These are phyloP conservation scores for Euphonia xanthogaster DNA, from an alignment of 2,797 vertebrate species.

Conservation along the genomic window DNA sequence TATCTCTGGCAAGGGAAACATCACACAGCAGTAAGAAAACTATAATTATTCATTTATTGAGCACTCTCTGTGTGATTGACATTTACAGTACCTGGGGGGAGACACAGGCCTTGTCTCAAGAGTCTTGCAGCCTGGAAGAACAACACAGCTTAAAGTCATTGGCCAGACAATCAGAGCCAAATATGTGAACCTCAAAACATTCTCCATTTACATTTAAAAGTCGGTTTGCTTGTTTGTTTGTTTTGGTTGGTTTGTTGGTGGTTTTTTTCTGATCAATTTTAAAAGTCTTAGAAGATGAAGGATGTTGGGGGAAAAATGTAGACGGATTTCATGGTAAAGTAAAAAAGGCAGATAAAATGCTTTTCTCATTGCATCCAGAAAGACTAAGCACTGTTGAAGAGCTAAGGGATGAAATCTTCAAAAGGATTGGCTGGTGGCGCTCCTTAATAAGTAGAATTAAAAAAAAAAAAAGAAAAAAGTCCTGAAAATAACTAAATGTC, in stretches of 20 bases:
- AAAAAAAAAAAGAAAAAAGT: not conserved
- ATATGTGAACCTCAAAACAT: not conserved
- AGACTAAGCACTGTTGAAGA: not conserved
- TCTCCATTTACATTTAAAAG: not conserved
- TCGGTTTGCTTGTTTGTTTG: not conserved
- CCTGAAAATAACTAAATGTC: not conserved
- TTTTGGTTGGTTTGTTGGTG: not conserved
- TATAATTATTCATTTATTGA: slow-evolving; percentile 43
- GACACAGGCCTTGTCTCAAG: not conserved
- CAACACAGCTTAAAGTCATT: not conserved
- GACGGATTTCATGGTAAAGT: not conserved
- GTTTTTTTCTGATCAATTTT: not conserved
- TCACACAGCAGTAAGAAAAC: not conserved
- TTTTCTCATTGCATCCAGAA: not conserved
- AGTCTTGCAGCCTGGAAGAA: not conserved
- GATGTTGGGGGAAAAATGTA: not conserved
- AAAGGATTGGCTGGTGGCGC: not conserved
- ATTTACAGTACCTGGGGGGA: not conserved
- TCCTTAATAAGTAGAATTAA: not conserved
- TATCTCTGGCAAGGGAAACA: slow-evolving; percentile 8
- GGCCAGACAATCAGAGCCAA: not conserved
- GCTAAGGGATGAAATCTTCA: not conserved
- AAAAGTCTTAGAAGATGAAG: not conserved
- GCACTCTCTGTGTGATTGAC: not conserved
- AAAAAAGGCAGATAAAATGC: not conserved